These are phyloP conservation scores for Echinops telfairi DNA, from an alignment of 2,113 vertebrate genomes.

Conservation along the genomic window DNA sequence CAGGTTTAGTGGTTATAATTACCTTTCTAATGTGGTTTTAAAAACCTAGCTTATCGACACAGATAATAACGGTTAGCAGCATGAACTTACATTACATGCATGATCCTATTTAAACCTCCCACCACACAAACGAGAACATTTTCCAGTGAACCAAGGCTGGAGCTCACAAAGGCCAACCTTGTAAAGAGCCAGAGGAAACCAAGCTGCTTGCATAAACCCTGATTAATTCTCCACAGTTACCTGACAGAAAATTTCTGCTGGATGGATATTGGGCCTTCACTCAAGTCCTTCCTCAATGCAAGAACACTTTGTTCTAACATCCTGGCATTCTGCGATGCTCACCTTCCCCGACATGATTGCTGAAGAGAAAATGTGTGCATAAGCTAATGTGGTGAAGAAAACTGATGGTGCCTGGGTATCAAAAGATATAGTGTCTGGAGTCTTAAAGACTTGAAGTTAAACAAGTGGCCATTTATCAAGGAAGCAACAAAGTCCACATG, in stretches of 20 bases:
- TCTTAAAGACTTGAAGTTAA: too few species aligned
- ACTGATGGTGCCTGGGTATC: too few species aligned
- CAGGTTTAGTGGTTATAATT: constrained; percentile 64
- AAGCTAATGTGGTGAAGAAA: too few species aligned
- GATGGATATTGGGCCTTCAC: not conserved
- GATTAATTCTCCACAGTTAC: not conserved
- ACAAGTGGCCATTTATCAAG: too few species aligned
- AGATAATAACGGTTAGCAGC: constrained; percentile 40
- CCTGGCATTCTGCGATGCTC: too few species aligned
- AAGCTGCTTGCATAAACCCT: not conserved
- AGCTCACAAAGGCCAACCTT: not conserved
- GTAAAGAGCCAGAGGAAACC: not conserved
- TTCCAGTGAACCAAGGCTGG: constrained; percentile 10
- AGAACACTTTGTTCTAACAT: too few species aligned
- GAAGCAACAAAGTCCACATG: too few species aligned
- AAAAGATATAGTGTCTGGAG: too few species aligned
- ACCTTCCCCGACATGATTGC: too few species aligned
- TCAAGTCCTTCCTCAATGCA: too few species aligned
- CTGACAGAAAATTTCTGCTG: not conserved
- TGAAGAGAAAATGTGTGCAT: too few species aligned
- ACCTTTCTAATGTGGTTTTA: constrained; percentile 57
- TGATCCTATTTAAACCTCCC: constrained; percentile 45
- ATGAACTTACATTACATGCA: not conserved
- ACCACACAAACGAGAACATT: not conserved
- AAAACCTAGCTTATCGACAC: constrained; percentile 28